Conservation (phyloP, 35 echinoderm and acorn worm species). For the Heliocidaris tuberculata region DNA sequence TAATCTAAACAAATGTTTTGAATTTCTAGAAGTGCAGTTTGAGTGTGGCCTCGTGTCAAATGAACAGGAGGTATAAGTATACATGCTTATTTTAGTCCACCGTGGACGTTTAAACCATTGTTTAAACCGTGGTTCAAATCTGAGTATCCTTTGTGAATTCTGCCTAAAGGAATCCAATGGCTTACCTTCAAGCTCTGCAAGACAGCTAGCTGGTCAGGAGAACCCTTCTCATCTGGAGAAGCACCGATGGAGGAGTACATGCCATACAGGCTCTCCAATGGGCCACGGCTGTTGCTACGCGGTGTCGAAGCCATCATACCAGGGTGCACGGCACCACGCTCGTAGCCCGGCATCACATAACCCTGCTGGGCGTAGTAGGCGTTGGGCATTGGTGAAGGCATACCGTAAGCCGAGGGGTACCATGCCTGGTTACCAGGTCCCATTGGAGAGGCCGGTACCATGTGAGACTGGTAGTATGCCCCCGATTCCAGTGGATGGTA, state of each 20-base stretch:
- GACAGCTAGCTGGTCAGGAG: not conserved
- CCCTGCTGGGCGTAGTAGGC: conserved; percentile 26
- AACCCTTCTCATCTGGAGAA: conserved; percentile 2
- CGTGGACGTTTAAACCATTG: too few species aligned
- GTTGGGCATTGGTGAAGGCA: conserved; percentile 31
- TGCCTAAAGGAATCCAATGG: not conserved
- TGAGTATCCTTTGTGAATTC: too few species aligned
- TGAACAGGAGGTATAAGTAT: too few species aligned
- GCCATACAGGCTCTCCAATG: conserved; percentile 31
- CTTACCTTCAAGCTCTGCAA: conserved; percentile 27
- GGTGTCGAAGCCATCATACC: conserved; percentile 23
- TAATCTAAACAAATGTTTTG: too few species aligned
- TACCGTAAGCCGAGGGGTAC: conserved; percentile 39
- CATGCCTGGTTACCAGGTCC: not conserved
- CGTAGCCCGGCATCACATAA: not conserved
- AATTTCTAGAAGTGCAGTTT: too few species aligned
- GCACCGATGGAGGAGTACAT: conserved; percentile 31
- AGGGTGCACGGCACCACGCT: not conserved
- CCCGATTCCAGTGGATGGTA: not conserved
- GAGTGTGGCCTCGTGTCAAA: too few species aligned
- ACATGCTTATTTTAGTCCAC: too few species aligned
- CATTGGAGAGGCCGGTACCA: conserved; percentile 33
- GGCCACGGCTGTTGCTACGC: not conserved
- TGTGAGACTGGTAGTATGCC: conserved; percentile 39
- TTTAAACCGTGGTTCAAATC: too few species aligned